phyloP scores from a whole-genome alignment of 1,140 invertebrate genomes.

The Drosophila lacteicornis region DNA sequence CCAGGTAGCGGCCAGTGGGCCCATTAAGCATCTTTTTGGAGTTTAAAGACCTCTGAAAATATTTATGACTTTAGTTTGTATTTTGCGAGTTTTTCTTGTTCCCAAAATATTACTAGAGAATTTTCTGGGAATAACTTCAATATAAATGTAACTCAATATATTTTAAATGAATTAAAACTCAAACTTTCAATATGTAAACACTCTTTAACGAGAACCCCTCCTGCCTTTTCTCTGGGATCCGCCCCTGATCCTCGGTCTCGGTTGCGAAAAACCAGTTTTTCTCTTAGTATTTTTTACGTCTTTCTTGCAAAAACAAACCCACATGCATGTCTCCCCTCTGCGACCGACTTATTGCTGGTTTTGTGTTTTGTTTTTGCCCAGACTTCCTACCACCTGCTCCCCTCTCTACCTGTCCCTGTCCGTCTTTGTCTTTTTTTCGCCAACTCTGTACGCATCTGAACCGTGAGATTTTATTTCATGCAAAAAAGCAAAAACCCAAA shows the following conservation, averaged over 20 bases:
- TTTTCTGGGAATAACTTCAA: too few relatives aligned
- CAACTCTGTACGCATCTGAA: constrained; percentile 82
- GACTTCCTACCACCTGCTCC: constrained; percentile 79
- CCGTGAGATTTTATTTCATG: constrained; percentile 83
- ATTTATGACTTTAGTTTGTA: neutral
- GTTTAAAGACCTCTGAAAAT: neutral
- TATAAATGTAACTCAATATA: neutral
- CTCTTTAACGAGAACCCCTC: neutral
- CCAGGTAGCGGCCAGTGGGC: constrained; percentile 40
- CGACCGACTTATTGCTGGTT: constrained; percentile 47
- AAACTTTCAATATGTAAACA: neutral
- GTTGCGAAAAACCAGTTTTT: constrained; percentile 63
- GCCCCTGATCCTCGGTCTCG: constrained; percentile 15
- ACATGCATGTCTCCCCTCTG: constrained; percentile 62
- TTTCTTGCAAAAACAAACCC: constrained; percentile 75
- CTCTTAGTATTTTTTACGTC: constrained; percentile 54
- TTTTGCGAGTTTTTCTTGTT: too few relatives aligned
- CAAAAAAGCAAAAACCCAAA: constrained; percentile 67
- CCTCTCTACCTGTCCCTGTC: constrained; percentile 15
- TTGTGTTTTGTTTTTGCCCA: constrained; percentile 57
- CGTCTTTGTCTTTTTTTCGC: constrained; percentile 52
- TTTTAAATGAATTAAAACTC: neutral
- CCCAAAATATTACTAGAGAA: too few relatives aligned
- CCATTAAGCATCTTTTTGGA: constrained; percentile 71
- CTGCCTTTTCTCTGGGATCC: neutral